Percentiles rank a stretch among this genome's conserved stretches.
These are phyloP conservation scores for Emesis furor DNA, from an alignment of 2,888 invertebrate species.

Conservation along the genomic window DNA sequence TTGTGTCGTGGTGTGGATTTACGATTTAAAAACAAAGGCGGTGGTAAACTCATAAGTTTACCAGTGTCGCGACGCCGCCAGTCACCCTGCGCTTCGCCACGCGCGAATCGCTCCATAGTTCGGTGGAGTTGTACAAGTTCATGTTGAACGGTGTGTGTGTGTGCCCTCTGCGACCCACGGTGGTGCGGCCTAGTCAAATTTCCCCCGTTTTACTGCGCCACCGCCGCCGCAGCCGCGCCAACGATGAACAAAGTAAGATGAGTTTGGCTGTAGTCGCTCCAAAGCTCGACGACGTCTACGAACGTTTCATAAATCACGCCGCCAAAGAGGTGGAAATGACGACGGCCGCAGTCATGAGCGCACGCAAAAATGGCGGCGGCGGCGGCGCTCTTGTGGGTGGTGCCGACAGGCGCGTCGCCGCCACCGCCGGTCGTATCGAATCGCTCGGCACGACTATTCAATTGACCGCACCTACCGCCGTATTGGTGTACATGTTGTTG, in stretches of 20 bases:
- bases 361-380: background rate
- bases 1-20: too few species aligned
- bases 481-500: conserved; percentile 9
- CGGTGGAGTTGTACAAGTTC: conserved; percentile 19
- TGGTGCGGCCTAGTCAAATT: too few species aligned
- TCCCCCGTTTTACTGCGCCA: too few species aligned
- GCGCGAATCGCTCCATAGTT: conserved; percentile 3
- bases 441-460: conserved; percentile 6
- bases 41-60: conserved; percentile 21
- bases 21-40: conserved; percentile 13
- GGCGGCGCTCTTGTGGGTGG: background rate
- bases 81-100: conserved; percentile 22
- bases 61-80: conserved; percentile 16
- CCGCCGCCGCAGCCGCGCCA: too few species aligned
- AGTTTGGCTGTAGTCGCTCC: background rate
- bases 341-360: background rate
- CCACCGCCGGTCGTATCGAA: background rate
- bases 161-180: too few species aligned
- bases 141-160: conserved; percentile 16
- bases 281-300: background rate
- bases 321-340: background rate
- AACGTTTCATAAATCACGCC: conserved; percentile 16
- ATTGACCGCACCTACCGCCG: conserved; percentile 10
- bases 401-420: background rate
- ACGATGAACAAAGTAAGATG: too few species aligned